Base-by-base conservation (phyloP, 2,113 vertebrate genomes). In the Oplegnathus fasciatus region DNA sequence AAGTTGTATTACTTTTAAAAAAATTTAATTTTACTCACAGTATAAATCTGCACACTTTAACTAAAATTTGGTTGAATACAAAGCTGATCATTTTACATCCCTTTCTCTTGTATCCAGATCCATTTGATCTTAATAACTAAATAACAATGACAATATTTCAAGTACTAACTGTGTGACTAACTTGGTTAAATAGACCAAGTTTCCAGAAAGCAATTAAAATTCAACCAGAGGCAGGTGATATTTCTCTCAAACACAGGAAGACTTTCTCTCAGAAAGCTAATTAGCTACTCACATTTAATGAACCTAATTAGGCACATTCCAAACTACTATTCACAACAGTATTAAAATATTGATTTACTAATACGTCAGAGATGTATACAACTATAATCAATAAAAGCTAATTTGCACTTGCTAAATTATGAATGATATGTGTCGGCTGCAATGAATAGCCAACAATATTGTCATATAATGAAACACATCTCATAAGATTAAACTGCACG, bases 341-440 rank as follows among this genome's bases (percentile, higher is more conserved):
- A 55, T 73, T 84, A 60, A 86, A 83, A 71, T 86, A 91, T 89
- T 83, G 80, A 92, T 84, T 91, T 69, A 74, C 81, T 66, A 74
- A 81, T 80, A 69, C 9, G 34, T 81, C 84, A 20, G 8, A 75
- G 50, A 86, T 84, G 61, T 78, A 78, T 82, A 78, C 78, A 85
- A 82, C 65, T 42, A 50, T 72, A 83, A 94, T 93, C 86, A 81
- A 91, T 94, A 87, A 46, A 74, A 50, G 52, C 52, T 85, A 0
- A 90, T 86, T 89, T 83, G 81, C 67, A 11, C 74, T 75, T 50
- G 40, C 37, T 93, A 54, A 88, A 91, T 91, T 89, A 88, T 90
- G 64, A 87, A 92, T 84, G 75, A 83, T 82, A 18, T 42, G 37
- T 76, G 69, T 37, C 3, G 0, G 22, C 37, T 46, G 28, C 32